These are phyloP conservation scores for Caenorhabditis afra DNA, from an alignment of 2,888 invertebrate species.

Conservation along the genomic window DNA sequence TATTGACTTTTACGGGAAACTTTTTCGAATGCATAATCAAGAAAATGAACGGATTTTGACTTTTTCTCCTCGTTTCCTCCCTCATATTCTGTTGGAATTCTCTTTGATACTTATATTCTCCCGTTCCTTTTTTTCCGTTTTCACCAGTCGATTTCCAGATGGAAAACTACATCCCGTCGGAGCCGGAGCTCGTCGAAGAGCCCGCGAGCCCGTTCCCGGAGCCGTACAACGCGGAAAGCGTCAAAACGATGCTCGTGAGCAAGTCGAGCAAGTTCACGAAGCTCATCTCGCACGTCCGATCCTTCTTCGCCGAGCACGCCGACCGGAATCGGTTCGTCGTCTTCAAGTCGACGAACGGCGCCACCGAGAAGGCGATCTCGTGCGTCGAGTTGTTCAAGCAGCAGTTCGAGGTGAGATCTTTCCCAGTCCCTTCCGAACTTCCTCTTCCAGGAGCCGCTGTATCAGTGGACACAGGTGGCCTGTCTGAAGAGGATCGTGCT, in stretches of 20 bases:
- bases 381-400: conserved; percentile 58
- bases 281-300: conserved; percentile 31
- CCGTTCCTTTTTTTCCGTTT: background rate
- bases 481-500: conserved; percentile 27
- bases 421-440: background rate
- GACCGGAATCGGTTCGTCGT: conserved; percentile 48
- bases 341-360: conserved; percentile 50
- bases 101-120: background rate
- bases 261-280: conserved; percentile 53
- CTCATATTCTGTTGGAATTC: background rate
- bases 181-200: conserved; percentile 31
- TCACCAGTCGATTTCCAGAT: conserved; percentile 28
- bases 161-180: conserved; percentile 54
- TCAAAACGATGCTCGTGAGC: conserved; percentile 49
- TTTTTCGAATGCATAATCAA: background rate
- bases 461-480: conserved; percentile 53
- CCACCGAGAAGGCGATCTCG: conserved; percentile 53
- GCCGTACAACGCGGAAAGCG: conserved; percentile 33
- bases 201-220: conserved; percentile 50
- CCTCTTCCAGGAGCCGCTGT: conserved; percentile 30
- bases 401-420: conserved; percentile 31
- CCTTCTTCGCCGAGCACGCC: conserved; percentile 33
- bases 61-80: background rate
- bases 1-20: conserved; percentile 29
- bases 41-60: background rate